Conservation (phyloP, 2,888 invertebrate genomes). For the Marronus borbonicus region DNA sequence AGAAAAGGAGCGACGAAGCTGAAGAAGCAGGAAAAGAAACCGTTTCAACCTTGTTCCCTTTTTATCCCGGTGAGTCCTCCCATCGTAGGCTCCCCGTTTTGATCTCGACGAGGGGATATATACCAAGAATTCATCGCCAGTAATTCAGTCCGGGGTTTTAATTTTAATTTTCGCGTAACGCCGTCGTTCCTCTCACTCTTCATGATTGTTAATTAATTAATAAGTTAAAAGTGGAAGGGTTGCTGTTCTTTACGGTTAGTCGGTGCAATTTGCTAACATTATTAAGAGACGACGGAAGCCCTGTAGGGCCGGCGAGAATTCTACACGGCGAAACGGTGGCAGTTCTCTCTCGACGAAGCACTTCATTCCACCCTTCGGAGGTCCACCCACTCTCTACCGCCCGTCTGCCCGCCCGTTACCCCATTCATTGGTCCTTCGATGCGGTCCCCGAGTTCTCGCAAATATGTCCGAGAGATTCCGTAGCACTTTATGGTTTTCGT, state of each 20-base stretch:
- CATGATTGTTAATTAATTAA: conserved; percentile 71
- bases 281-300: conserved; percentile 67
- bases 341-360: conserved; percentile 31
- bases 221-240: conserved; percentile 69
- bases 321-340: conserved; percentile 17
- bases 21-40: conserved; percentile 10
- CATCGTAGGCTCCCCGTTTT: conserved; percentile 4
- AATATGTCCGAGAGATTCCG: conserved; percentile 68
- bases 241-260: conserved; percentile 69
- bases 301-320: conserved; percentile 13
- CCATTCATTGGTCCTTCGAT: conserved; percentile 41
- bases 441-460: conserved; percentile 62
- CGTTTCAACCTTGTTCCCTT: not conserved
- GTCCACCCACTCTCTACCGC: not conserved
- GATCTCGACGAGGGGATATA: conserved; percentile 16
- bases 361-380: conserved; percentile 36
- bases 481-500: conserved; percentile 66
- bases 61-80: not conserved
- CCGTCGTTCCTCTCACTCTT: conserved; percentile 66
- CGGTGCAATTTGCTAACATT: conserved; percentile 69
- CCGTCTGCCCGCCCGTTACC: not conserved
- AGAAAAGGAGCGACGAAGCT: not conserved
- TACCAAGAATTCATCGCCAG: conserved; percentile 63
- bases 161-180: conserved; percentile 65
- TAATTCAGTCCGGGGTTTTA: conserved; percentile 66